Conservation (phyloP, 2,113 vertebrate genomes). For the Romanogobio albipinnatus region DNA sequence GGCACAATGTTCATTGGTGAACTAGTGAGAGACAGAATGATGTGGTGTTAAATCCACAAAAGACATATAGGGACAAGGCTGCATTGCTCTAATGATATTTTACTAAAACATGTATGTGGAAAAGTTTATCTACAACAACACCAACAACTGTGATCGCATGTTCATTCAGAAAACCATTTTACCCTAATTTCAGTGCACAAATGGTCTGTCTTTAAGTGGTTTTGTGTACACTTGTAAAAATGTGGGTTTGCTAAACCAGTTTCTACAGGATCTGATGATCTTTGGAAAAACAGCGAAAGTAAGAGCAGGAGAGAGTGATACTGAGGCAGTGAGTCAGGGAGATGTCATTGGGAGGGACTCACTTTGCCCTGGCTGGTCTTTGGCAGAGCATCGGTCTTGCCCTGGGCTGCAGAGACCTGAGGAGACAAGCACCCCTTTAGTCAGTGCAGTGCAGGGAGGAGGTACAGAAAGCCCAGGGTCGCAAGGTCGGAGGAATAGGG, state of each 20-base stretch:
- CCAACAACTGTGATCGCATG: not conserved
- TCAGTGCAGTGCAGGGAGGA: conserved; percentile 47
- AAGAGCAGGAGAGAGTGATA: conserved; percentile 41
- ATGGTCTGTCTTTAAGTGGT: not conserved
- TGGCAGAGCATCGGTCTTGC: conserved; percentile 66
- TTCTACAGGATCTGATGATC: conserved; percentile 5
- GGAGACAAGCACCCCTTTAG: conserved; percentile 71
- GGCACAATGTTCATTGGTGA: not conserved
- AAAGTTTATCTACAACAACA: not conserved
- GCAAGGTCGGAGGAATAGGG: conserved; percentile 1
- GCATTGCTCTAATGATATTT: not conserved
- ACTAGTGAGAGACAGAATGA: not conserved
- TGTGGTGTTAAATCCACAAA: not conserved
- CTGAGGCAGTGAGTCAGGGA: conserved; percentile 49
- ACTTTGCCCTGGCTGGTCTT: conserved; percentile 69
- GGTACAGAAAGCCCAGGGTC: conserved; percentile 46
- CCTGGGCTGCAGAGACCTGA: conserved; percentile 75
- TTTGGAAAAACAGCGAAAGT: not conserved
- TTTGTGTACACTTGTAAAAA: not conserved
- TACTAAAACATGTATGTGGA: not conserved
- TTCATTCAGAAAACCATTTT: not conserved
- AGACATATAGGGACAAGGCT: not conserved
- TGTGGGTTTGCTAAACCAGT: not conserved
- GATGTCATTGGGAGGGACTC: conserved; percentile 68
- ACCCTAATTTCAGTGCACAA: conserved; percentile 3